Percentiles rank a stretch among this genome's conserved stretches.
phyloP scores from a whole-genome alignment of 2,113 vertebrate genomes.

The Sceloporus tristichus region DNA sequence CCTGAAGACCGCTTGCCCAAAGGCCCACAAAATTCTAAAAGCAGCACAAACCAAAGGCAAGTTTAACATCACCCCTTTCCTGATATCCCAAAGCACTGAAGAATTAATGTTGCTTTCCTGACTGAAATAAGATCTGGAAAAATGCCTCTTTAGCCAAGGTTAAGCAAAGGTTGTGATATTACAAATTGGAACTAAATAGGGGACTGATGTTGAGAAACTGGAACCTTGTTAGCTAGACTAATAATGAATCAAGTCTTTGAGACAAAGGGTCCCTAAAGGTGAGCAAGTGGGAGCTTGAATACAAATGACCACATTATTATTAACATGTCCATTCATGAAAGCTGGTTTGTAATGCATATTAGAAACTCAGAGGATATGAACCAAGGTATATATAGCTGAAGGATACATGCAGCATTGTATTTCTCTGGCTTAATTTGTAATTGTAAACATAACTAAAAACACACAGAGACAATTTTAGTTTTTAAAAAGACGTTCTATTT shows the following conservation, averaged over 20 bases:
- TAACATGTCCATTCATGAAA: conserved; percentile 71
- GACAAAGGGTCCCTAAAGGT: conserved; percentile 77
- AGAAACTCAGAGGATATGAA: conserved; percentile 53
- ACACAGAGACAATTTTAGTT: background rate
- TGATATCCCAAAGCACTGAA: conserved; percentile 56
- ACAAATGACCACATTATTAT: conserved; percentile 75
- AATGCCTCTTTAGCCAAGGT: conserved; percentile 69
- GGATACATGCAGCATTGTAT: background rate
- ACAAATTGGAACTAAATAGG: conserved; percentile 78
- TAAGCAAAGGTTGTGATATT: conserved; percentile 77
- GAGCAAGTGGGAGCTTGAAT: conserved; percentile 72
- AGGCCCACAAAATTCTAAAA: conserved; percentile 41
- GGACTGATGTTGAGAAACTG: conserved; percentile 69
- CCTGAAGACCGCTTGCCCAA: background rate
- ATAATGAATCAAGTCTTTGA: conserved; percentile 76
- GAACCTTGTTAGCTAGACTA: conserved; percentile 73
- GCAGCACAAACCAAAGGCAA: conserved; percentile 23
- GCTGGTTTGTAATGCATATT: conserved; percentile 53
- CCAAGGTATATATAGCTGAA: conserved; percentile 1
- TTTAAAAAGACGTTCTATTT: background rate
- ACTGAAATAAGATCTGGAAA: conserved; percentile 62
- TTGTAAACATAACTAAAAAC: background rate
- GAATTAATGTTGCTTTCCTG: conserved; percentile 68
- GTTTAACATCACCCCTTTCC: conserved; percentile 56
- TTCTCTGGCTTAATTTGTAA: conserved; percentile 11